Evolutionary conservation across 2,113 vertebrate genomes (phyloP).

Genomic region (Tricholaema leucomelas): DNA sequence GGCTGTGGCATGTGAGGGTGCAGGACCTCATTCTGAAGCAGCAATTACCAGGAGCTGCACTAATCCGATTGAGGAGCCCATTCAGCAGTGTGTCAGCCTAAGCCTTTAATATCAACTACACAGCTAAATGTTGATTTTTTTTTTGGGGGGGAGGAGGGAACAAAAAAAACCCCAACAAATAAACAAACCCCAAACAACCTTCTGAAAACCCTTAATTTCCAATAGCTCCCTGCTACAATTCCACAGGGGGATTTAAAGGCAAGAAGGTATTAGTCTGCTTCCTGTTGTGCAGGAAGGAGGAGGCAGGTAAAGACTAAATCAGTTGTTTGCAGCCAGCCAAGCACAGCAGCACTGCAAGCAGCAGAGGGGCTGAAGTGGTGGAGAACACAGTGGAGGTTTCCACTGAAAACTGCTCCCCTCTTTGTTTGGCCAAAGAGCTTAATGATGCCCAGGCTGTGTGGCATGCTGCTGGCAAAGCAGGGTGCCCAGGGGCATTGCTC

Average conservation of each 20-base stretch:
- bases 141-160: too few relatives aligned
- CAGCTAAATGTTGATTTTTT: slow-evolving; percentile 58
- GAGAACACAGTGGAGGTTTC: not conserved
- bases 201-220: slow-evolving; percentile 44
- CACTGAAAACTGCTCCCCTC: not conserved
- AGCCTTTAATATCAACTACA: slow-evolving; percentile 65
- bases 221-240: slow-evolving; percentile 31
- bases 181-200: not conserved
- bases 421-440: not conserved
- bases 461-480: not conserved
- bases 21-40: slow-evolving; percentile 26
- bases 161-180: not conserved
- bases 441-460: not conserved
- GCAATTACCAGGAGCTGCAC: slow-evolving; percentile 37
- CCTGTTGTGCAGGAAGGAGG: not conserved
- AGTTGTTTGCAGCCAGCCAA: not conserved
- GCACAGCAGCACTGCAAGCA: not conserved
- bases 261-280: slow-evolving; percentile 15
- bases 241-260: slow-evolving; percentile 43
- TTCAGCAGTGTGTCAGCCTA: slow-evolving; percentile 57
- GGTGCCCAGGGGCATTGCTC: not conserved
- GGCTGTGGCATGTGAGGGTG: not conserved
- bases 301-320: slow-evolving; percentile 30
- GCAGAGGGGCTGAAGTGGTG: not conserved
- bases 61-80: slow-evolving; percentile 60